phyloP scores from a whole-genome alignment of 2,113 vertebrate species.

The Nannospalax galili region DNA sequence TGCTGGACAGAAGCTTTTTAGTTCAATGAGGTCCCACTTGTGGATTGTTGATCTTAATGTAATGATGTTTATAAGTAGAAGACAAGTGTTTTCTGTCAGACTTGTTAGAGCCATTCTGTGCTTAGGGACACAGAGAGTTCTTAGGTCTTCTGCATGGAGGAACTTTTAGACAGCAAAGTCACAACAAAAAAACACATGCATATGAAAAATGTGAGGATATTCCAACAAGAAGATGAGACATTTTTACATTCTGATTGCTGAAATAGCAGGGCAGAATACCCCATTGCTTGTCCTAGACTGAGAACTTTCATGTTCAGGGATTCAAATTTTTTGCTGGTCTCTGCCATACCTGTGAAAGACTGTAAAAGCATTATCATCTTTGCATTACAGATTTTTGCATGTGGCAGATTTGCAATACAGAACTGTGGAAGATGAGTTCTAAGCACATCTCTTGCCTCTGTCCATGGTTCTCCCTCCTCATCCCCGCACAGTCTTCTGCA shows the following conservation, averaged over 20 bases:
- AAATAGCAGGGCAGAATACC: neutral
- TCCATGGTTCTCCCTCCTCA: no score
- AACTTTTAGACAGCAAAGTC: neutral
- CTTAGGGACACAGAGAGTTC: neutral
- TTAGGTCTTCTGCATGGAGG: no score
- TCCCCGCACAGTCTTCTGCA: neutral
- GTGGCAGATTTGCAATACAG: neutral
- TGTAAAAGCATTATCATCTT: neutral
- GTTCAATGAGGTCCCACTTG: no score
- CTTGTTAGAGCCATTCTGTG: fast-evolving
- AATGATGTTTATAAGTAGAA: neutral
- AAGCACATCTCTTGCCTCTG: neutral
- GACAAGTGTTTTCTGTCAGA: neutral
- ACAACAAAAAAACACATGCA: neutral
- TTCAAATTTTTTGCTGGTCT: neutral
- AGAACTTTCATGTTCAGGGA: no score
- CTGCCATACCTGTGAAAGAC: neutral
- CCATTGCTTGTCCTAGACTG: no score
- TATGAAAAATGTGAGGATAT: neutral
- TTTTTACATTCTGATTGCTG: neutral
- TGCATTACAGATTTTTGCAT: neutral
- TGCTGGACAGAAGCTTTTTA: no score
- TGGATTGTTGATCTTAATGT: no score
- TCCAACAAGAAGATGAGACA: neutral
- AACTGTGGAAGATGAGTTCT: neutral